A percentile compares a stretch with the other conserved stretches of the same genome.
phyloP scores from a whole-genome alignment of 2,888 invertebrate genomes.

The Calliscelio sp. region DNA sequence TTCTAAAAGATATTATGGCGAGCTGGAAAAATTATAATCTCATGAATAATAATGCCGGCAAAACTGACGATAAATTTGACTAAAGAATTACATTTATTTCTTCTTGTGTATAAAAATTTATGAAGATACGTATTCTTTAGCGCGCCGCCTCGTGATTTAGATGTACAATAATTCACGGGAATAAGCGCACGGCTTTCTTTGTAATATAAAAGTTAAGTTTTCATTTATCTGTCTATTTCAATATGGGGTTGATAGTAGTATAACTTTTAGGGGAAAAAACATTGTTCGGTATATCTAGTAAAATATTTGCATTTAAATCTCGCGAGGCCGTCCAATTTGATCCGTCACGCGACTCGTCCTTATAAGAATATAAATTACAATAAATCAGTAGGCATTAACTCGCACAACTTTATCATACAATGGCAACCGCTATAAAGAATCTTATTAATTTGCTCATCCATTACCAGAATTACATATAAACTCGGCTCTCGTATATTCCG shows the following conservation, averaged over 20 bases:
- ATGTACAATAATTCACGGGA: constrained; percentile 51
- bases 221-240: constrained; percentile 38
- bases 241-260: constrained; percentile 20
- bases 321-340: constrained; percentile 49
- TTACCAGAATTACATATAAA: constrained; percentile 68
- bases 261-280: constrained; percentile 34
- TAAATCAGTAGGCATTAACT: constrained; percentile 64
- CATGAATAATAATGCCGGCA: constrained; percentile 34
- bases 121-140: constrained; percentile 41
- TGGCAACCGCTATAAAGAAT: constrained; percentile 68
- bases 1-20: constrained; percentile 28
- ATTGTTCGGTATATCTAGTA: constrained; percentile 33
- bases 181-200: constrained; percentile 44
- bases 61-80: constrained; percentile 40
- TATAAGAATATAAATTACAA: constrained; percentile 70
- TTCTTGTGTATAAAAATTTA: constrained; percentile 45
- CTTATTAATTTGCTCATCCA: constrained; percentile 70
- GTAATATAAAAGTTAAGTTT: constrained; percentile 32
- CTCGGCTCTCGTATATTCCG: constrained; percentile 64
- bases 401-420: constrained; percentile 64
- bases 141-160: constrained; percentile 43
- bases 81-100: constrained; percentile 51
- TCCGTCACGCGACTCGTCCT: constrained; percentile 66
- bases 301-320: constrained; percentile 60
- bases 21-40: constrained; percentile 15